Base-by-base conservation (phyloP, 2,797 vertebrate genomes). In the Characodon lateralis region DNA sequence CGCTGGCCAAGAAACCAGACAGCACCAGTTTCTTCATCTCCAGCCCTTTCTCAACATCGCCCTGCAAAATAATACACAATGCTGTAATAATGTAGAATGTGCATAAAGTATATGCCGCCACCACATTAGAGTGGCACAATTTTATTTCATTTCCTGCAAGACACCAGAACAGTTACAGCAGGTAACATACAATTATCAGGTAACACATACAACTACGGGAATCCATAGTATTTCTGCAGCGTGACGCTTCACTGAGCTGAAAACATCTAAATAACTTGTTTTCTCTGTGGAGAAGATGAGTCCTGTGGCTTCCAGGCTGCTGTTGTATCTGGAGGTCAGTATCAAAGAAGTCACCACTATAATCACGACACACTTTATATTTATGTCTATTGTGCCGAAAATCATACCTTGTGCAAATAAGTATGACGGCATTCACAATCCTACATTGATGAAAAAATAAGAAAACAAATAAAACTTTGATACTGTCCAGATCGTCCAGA, bases 1-100 rank as follows among this genome's bases (percentile, higher is more conserved):
- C 98, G 0, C 98, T 99, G 93, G 98, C 97, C 92, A 99, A 87
- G 89, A 99, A 98, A 28, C 98, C 98, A 0, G 98, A 99, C 39
- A 99, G 96, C 75, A 99, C 98, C 92, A 99, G 90, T 84, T 98
- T 98, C 91, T 98, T 96, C 98, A 99, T 99, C 93, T 99, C 98
- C 94, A 99, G 94, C 28, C 97, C 97, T 86, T 99, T 99, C 77
- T 99, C 97, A 0, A 94, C 91, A 26, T 97, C 96, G 0, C 97
- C 97, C 98, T 99, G 90, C 59, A 58, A 56, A 91, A 28, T 83
- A 84, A 71, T 2, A 12, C 31, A 56, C 6, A 56, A 66, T 20
- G 35, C 35, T 41, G 35, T 41, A 3, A 73, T 16, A 46, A 58
- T 31, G 24, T 8, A 14, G 22, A 56, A 12, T 4, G 35, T 22